Percentiles rank a stretch among this genome's conserved stretches.
Evolutionary conservation across 2,113 vertebrate species (phyloP).

Genomic region (Melanotaenia duboulayi): DNA sequence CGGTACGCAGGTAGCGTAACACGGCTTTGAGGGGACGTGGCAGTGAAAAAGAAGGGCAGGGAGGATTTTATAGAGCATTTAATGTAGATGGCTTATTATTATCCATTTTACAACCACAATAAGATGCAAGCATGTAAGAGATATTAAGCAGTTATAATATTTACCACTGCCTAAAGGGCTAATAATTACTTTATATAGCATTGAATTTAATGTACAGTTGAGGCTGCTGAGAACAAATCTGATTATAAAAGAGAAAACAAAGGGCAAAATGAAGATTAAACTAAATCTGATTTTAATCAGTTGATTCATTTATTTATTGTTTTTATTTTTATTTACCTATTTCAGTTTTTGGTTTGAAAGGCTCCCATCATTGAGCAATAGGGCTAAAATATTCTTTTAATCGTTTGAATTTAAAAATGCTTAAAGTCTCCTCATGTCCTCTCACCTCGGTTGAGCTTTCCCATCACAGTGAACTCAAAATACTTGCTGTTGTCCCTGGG

Average conservation of each 20-base stretch:
- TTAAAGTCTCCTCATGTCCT: slow-evolving; percentile 20
- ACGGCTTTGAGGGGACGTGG: slow-evolving; percentile 77
- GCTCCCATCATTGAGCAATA: no score
- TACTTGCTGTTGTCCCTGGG: slow-evolving; percentile 91
- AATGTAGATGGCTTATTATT: not conserved
- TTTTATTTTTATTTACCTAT: no score
- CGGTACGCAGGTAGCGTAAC: slow-evolving; percentile 90
- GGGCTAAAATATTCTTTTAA: no score
- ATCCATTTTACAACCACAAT: slow-evolving; percentile 1
- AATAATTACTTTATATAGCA: not conserved
- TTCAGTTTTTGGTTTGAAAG: no score
- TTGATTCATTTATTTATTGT: no score
- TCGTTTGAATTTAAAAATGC: no score
- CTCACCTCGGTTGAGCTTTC: slow-evolving; percentile 94
- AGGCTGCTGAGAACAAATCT: not conserved
- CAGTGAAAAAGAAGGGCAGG: not conserved
- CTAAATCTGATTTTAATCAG: no score
- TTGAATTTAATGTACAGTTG: not conserved
- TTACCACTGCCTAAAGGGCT: not conserved
- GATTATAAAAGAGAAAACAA: no score
- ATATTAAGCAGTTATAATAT: not conserved
- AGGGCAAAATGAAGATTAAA: no score
- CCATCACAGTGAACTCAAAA: slow-evolving; percentile 95
- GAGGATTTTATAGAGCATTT: not conserved
- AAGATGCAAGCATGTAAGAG: not conserved